A percentile compares a stretch with the other conserved stretches of the same genome.
These are phyloP conservation scores for Crypturellus tataupa DNA, from an alignment of 2,797 vertebrate species.

Conservation along the genomic window DNA sequence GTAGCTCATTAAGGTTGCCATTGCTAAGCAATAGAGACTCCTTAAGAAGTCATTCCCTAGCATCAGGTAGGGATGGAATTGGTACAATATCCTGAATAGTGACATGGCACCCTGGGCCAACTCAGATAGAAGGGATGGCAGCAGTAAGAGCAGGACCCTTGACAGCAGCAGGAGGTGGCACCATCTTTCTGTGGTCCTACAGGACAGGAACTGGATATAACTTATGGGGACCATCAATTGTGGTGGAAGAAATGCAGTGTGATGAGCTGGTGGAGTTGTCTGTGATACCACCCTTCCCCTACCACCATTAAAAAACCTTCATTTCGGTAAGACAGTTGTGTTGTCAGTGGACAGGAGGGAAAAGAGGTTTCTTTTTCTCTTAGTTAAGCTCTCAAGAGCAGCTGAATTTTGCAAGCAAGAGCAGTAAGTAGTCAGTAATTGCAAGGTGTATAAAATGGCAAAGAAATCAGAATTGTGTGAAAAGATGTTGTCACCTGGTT, in stretches of 20 bases:
- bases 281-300: background rate
- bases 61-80: background rate
- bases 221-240: background rate
- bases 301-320: background rate
- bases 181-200: background rate
- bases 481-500: background rate
- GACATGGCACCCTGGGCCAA: background rate
- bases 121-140: background rate
- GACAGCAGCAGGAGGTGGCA: background rate
- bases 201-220: background rate
- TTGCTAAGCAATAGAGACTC: background rate
- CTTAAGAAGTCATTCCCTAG: background rate
- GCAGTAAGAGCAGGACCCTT: background rate
- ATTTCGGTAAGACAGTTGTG: background rate
- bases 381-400: background rate
- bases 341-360: background rate
- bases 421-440: background rate
- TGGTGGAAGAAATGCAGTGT: background rate
- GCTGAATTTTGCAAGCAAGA: background rate
- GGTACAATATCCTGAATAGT: background rate
- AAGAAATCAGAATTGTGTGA: slow-evolving; percentile 5
- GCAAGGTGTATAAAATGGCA: background rate
- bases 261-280: background rate
- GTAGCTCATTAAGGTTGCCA: background rate
- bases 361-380: background rate